phyloP scores from a whole-genome alignment of 2,888 invertebrate species.

The Plutella xylostella region DNA sequence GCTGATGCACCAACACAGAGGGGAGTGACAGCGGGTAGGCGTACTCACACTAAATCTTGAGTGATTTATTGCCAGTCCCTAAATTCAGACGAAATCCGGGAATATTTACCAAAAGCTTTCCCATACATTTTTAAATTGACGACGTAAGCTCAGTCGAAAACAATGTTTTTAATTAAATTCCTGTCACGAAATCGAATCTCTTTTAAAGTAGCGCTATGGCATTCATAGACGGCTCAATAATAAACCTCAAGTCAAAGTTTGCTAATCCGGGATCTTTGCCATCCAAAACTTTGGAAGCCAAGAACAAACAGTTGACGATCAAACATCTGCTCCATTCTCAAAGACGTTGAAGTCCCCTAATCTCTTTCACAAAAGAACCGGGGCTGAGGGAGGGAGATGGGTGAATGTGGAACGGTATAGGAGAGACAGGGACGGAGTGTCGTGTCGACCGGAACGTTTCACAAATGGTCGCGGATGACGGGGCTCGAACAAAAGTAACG shows the following conservation, averaged over 20 bases:
- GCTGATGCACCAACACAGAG: too few relatives aligned
- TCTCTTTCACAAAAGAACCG: slow-evolving; percentile 56
- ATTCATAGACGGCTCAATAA: too few relatives aligned
- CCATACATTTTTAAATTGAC: too few relatives aligned
- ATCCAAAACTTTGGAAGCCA: background rate
- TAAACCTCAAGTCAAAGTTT: background rate
- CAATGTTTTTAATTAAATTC: too few relatives aligned
- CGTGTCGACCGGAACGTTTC: slow-evolving; percentile 51
- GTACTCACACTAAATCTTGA: too few relatives aligned
- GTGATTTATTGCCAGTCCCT: too few relatives aligned
- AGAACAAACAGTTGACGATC: slow-evolving; percentile 29
- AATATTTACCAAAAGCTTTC: too few relatives aligned
- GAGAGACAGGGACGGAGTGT: slow-evolving; percentile 26
- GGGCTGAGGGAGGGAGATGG: slow-evolving; percentile 36
- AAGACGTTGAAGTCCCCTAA: slow-evolving; percentile 63
- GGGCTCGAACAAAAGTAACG: slow-evolving; percentile 60
- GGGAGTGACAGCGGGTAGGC: too few relatives aligned
- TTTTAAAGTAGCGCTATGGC: too few relatives aligned
- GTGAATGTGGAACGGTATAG: slow-evolving; percentile 9
- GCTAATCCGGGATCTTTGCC: background rate
- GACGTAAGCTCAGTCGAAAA: too few relatives aligned
- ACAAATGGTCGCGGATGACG: slow-evolving; percentile 63
- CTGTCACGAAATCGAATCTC: too few relatives aligned
- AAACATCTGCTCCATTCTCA: slow-evolving; percentile 66
- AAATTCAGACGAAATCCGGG: too few relatives aligned